Conservation (phyloP, 1,140 invertebrate genomes). For the Anoplophora glabripennis region DNA sequence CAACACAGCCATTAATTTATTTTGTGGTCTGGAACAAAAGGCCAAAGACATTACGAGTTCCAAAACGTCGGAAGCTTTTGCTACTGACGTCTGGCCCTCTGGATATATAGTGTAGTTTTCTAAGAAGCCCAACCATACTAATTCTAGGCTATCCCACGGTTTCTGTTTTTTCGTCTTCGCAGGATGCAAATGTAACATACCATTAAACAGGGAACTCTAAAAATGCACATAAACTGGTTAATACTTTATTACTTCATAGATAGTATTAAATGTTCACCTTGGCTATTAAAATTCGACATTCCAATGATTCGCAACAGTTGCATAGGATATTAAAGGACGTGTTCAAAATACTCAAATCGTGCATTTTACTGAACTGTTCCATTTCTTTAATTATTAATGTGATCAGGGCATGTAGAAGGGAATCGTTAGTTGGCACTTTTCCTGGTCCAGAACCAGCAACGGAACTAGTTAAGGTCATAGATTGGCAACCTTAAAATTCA, state of each 20-base stretch:
- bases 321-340: conserved; percentile 52
- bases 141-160: conserved; percentile 46
- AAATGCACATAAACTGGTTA: conserved; percentile 18
- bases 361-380: conserved; percentile 49
- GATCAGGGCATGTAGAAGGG: conserved; percentile 53
- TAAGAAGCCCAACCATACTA: conserved; percentile 52
- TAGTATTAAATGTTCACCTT: conserved; percentile 48
- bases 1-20: conserved; percentile 36
- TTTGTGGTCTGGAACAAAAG: conserved; percentile 24
- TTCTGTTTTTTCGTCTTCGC: conserved; percentile 48
- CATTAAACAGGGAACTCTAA: conserved; percentile 48
- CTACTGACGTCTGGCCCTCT: conserved; percentile 44
- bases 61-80: conserved; percentile 38
- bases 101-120: conserved; percentile 49
- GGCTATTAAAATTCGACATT: conserved; percentile 53
- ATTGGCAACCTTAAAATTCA: conserved; percentile 52
- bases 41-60: conserved; percentile 40
- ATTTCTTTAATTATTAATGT: conserved; percentile 52
- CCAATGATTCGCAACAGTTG: conserved; percentile 52
- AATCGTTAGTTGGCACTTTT: conserved; percentile 53
- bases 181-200: conserved; percentile 48
- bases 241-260: background rate
- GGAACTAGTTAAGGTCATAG: conserved; percentile 53
- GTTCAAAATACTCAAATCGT: conserved; percentile 48
- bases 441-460: conserved; percentile 53